phyloP scores from a whole-genome alignment of 1,140 invertebrate genomes.

The Diprion similis region DNA sequence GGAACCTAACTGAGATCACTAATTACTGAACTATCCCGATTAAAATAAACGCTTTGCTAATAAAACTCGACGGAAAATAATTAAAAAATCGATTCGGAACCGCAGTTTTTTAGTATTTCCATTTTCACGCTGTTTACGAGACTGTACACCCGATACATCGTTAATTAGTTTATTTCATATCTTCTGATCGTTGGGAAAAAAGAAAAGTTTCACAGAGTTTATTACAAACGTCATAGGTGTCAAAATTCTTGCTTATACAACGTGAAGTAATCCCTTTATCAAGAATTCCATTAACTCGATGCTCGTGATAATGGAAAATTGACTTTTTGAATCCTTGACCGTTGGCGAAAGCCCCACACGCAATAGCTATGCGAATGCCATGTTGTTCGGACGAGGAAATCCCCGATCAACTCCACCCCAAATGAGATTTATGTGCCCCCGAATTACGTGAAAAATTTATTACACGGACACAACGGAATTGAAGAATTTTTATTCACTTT shows the following conservation, averaged over 20 bases:
- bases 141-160: no score
- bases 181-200: no score
- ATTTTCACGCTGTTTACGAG: no score
- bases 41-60: not conserved
- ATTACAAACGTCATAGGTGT: not conserved
- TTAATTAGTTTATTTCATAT: no score
- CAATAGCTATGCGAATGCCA: not conserved
- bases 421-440: no score
- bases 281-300: not conserved
- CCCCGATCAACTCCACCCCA: not conserved
- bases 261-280: not conserved
- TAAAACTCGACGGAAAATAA: not conserved
- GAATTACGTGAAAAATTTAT: no score
- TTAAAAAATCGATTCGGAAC: not conserved
- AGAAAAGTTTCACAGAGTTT: no score
- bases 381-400: not conserved
- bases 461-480: no score
- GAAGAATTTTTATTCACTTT: no score
- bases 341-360: not conserved
- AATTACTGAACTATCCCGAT: no score
- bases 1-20: no score
- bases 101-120: no score
- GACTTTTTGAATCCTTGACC: conserved; percentile 5
- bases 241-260: not conserved
- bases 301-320: not conserved